Evolutionary conservation across 1,140 invertebrate genomes (phyloP), one percentile per base, ranked within the genome.

Genomic region (Drosophila pallidifrons): DNA sequence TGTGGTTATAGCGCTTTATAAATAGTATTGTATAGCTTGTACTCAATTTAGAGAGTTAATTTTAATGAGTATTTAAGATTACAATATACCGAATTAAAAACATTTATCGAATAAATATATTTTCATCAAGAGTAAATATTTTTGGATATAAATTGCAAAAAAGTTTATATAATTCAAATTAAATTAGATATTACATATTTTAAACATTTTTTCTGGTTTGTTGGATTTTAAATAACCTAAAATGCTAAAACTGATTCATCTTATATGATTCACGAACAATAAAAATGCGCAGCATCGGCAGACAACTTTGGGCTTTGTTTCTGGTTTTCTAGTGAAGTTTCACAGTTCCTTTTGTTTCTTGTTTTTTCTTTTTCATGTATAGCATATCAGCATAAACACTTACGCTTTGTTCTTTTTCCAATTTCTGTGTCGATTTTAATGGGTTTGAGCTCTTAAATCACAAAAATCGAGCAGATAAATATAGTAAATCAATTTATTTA

Each of bases 251-350:
- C 47, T 64, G 47, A 52, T 43, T 64, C 47, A 64, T 25, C 11
- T 43, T 43, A 52, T 10, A 38, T 32, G 28, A 46, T 25, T 52
- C 47, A 41, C 38, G 0, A 2, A 5, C 49, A 64, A 11, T 28
- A 64, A 64, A 64, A 41, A 57, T 57, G n/a, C 15, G 7, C 8
- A 38, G 10, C 35, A 38, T 54, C 7, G 1, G 52, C 52, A 54
- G 8, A 25, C 6, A 51, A 51, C 16, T 35, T 38, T 54, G 16
- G 32, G 1, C 35, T 54, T 64, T 54, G 16, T 45, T 54, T 65
- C 38, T 45, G 61, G 35, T 54, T 64, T 45, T 45, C 16, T 28
- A 15, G 61, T 28, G n/a, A 43, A 64, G 35, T 54, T 45, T 54
- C 20, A 30, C 13, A 45, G 38, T 8, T 10, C 10, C 35, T 64